Base-by-base conservation (phyloP, 2,888 invertebrate species). In the Dynastes grantii region DNA sequence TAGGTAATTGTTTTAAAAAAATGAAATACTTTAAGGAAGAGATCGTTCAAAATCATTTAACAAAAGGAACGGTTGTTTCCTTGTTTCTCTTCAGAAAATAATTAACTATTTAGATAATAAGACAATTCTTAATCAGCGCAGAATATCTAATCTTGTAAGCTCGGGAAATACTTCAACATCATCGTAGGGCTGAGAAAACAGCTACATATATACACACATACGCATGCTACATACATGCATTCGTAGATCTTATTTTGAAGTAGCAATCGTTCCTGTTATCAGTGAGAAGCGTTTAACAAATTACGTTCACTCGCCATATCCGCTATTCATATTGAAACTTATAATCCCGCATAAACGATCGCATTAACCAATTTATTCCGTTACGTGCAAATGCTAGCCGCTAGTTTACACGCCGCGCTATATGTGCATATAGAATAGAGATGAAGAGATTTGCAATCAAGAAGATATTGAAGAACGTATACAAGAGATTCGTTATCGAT, bases 391-490 rank as follows among this genome's bases (percentile, higher is more conserved):
- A 45, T 9, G 58, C 22, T 58, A 37, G n/a, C 55, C 11, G 11
- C 6, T 22, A 29, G 70, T 29, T 9, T 37, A 37, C 16, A 32
- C 37, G 40, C 40, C 11, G 51, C 11, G 11, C 55, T 71, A 16
- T 55, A 37, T 37, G 71, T 37, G 71, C 37, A 55, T 71, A 32
- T 11, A 37, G 9, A 55, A 58, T 58, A 53, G 63, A 78, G 13
- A 81, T 81, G 81, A 81, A 78, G 70, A 82, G 78, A 76, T 73
- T 80, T 61, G 67, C 78, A 63, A 61, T 82, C 8, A 67, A 68
- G 37, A 82, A 78, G 70, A 76, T 78, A 40, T 67, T 81, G 27
- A 80, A 78, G n/a, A 80, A 76, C 55, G 77, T 82, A 29, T 79
- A 77, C 32, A 77, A 71, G 27, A 78, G 64, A 55, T 82, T 82